Percentiles rank a stretch among this genome's conserved stretches.
Evolutionary conservation across 1,140 invertebrate genomes (phyloP).

Genomic region (Diachasmimorpha longicaudata): DNA sequence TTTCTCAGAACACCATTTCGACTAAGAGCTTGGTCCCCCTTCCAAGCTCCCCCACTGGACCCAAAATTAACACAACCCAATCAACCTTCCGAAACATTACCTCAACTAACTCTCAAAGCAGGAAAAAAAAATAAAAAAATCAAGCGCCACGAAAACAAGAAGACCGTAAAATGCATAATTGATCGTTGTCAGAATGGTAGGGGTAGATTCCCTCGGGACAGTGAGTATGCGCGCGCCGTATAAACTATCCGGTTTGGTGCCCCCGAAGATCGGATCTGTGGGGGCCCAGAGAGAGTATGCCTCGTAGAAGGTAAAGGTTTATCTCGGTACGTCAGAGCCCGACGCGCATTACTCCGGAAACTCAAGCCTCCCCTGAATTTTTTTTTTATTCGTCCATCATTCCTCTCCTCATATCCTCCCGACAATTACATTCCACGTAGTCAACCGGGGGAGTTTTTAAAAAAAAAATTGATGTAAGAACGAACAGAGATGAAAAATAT

Average conservation of each 20-base stretch:
- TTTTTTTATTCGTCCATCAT: neutral
- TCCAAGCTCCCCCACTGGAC: neutral
- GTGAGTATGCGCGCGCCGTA: neutral
- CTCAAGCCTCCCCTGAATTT: neutral
- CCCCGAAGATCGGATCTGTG: neutral
- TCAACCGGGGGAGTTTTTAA: too few species aligned
- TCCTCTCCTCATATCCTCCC: neutral
- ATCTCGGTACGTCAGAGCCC: slow-evolving; percentile 7
- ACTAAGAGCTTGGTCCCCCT: too few species aligned
- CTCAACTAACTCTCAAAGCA: neutral
- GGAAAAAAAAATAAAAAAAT: neutral
- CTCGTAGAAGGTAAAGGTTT: neutral
- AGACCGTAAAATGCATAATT: slow-evolving; percentile 3
- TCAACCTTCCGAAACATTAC: neutral
- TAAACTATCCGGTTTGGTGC: slow-evolving; percentile 14
- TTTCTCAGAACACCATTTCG: too few species aligned
- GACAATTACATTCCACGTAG: too few species aligned
- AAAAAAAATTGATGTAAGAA: too few species aligned
- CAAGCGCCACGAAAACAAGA: neutral
- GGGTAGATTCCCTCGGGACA: neutral
- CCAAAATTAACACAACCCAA: neutral
- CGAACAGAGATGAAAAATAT: slow-evolving; percentile 23
- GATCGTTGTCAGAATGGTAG: neutral
- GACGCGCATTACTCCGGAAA: slow-evolving; percentile 6
- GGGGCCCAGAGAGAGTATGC: neutral